These are phyloP conservation scores for Semibalanus balanoides DNA, from an alignment of 1,140 invertebrate genomes.

Conservation along the genomic window DNA sequence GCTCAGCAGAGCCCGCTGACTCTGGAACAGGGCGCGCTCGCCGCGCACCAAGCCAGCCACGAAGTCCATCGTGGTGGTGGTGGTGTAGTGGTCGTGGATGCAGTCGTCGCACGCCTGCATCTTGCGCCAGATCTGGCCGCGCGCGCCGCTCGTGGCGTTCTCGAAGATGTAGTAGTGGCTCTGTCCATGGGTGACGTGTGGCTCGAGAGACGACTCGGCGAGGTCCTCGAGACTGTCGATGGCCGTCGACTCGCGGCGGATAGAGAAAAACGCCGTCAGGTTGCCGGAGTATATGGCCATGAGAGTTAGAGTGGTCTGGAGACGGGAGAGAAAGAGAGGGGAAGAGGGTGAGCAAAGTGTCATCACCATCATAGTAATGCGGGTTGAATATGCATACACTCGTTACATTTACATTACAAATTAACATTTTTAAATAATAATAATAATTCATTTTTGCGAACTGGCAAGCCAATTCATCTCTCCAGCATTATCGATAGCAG, in stretches of 20 bases:
- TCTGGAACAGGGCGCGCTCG: no score
- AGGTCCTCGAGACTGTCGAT: background rate
- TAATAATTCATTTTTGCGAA: no score
- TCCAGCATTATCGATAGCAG: no score
- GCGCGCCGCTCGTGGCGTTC: background rate
- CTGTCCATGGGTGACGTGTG: background rate
- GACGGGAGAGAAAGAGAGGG: no score
- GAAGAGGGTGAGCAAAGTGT: no score
- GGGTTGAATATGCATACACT: no score
- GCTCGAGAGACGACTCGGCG: background rate
- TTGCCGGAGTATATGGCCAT: background rate
- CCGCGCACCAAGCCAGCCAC: no score
- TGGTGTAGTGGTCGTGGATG: background rate
- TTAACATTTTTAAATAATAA: no score
- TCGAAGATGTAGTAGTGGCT: background rate
- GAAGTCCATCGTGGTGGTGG: background rate
- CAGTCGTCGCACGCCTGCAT: background rate
- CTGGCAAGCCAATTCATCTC: no score
- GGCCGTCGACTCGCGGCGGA: background rate
- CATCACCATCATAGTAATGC: no score
- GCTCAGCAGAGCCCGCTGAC: no score
- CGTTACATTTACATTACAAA: no score
- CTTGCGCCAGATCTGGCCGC: background rate
- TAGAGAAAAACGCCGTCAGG: background rate
- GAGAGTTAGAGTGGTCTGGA: background rate